Evolutionary conservation across 2,113 vertebrate genomes (phyloP).

Genomic region (Seriola quinqueradiata): DNA sequence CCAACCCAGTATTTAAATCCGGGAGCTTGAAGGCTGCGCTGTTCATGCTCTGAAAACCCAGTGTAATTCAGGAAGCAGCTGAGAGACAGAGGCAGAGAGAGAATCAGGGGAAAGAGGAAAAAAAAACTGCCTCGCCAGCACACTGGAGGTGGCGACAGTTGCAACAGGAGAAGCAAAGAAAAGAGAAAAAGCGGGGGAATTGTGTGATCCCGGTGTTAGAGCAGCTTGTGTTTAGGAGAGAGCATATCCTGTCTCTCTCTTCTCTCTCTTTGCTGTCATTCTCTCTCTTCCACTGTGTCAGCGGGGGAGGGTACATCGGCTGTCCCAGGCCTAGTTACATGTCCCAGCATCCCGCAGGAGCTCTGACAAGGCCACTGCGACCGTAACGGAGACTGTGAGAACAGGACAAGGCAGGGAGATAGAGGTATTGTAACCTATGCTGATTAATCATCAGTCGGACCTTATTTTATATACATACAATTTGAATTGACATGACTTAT

Average conservation of each 20-base stretch:
- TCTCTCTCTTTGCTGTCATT: conserved; percentile 68
- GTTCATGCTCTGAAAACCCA: conserved; percentile 65
- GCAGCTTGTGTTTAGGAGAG: conserved; percentile 39
- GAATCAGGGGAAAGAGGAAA: conserved; percentile 20
- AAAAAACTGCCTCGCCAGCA: conserved; percentile 31
- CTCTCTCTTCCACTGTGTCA: conserved; percentile 53
- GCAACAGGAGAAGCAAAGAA: conserved; percentile 29
- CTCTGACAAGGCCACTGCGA: conserved; percentile 66
- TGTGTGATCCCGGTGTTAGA: conserved; percentile 29
- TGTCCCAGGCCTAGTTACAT: conserved; percentile 79
- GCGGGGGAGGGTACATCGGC: conserved; percentile 74
- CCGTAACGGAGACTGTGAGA: conserved; percentile 60
- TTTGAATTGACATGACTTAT: not conserved
- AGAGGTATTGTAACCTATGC: conserved; percentile 74
- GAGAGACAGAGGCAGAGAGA: conserved; percentile 44
- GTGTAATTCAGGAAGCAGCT: conserved; percentile 75
- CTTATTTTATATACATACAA: not conserved
- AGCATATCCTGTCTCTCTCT: conserved; percentile 16
- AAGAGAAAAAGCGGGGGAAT: conserved; percentile 29
- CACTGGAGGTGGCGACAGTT: conserved; percentile 36
- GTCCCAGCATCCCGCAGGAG: conserved; percentile 81
- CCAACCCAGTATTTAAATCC: conserved; percentile 81
- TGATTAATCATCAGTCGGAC: conserved; percentile 23
- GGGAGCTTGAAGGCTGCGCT: conserved; percentile 67
- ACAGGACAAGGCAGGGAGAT: conserved; percentile 57